These are phyloP conservation scores for Lordiphosa mommai DNA, from an alignment of 1,140 invertebrate species.

Conservation along the genomic window DNA sequence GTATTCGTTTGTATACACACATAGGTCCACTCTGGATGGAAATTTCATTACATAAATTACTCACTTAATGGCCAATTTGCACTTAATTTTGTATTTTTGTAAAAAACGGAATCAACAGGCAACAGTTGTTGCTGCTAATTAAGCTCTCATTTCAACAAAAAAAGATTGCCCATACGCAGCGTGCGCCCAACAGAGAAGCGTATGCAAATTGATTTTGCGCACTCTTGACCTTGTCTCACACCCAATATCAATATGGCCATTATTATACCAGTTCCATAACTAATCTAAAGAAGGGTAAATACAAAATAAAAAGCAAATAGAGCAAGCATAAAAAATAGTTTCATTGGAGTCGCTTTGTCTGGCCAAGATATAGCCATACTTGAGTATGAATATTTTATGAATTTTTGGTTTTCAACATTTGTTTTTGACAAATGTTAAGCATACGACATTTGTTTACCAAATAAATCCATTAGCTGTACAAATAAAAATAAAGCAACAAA, in stretches of 20 bases:
- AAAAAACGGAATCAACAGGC: not conserved
- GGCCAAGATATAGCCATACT: too few relatives aligned
- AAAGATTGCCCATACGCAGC: conserved; percentile 61
- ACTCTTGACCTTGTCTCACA: conserved; percentile 30
- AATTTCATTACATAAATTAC: conserved; percentile 66
- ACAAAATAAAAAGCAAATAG: not conserved
- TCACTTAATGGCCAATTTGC: conserved; percentile 73
- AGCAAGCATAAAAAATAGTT: not conserved
- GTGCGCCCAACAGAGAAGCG: conserved; percentile 29
- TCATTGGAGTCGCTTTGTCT: conserved; percentile 49
- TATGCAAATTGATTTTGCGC: conserved; percentile 15
- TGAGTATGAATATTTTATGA: conserved; percentile 29
- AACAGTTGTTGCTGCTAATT: conserved; percentile 44
- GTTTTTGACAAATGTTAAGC: conserved; percentile 69
- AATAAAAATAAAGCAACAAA: conserved; percentile 40
- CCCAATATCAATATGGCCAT: conserved; percentile 20
- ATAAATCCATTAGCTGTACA: conserved; percentile 74
- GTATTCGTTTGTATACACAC: not conserved
- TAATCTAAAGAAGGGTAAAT: not conserved
- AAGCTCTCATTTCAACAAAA: conserved; percentile 44
- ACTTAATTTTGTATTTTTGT: conserved; percentile 55
- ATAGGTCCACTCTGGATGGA: conserved; percentile 20
- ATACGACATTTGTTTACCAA: conserved; percentile 72
- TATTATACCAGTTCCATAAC: not conserved
- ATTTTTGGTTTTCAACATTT: conserved; percentile 33